Percentiles rank a stretch among this genome's conserved stretches.
These are phyloP conservation scores for Cydia strobilella DNA, from an alignment of 1,140 invertebrate genomes.

Conservation along the genomic window DNA sequence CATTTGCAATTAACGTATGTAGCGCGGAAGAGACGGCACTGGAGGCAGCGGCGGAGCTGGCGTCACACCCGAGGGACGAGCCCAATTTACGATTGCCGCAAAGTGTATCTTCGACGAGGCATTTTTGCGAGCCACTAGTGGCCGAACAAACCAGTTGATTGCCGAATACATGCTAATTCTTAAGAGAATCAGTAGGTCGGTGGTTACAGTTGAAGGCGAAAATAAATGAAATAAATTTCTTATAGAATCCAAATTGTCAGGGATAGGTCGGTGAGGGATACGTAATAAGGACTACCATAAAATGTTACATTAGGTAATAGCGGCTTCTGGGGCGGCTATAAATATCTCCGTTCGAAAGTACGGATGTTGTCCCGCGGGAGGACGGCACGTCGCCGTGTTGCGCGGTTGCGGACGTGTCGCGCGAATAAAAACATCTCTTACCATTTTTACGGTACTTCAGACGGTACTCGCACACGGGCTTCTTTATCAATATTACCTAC, in stretches of 20 bases:
- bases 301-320: constrained; percentile 78
- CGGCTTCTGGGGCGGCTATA: constrained; percentile 77
- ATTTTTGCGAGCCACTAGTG: constrained; percentile 62
- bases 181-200: neutral
- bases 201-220: neutral
- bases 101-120: constrained; percentile 73
- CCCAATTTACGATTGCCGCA: constrained; percentile 78
- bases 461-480: constrained; percentile 42
- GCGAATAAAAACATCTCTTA: constrained; percentile 75
- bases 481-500: constrained; percentile 73
- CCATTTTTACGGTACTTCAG: constrained; percentile 47
- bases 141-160: constrained; percentile 37
- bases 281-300: constrained; percentile 79
- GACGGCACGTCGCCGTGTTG: constrained; percentile 65
- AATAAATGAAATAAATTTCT: neutral
- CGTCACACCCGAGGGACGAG: constrained; percentile 58
- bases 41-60: constrained; percentile 50
- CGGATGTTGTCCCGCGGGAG: constrained; percentile 74
- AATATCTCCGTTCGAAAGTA: constrained; percentile 78
- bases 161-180: neutral
- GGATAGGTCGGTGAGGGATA: constrained; percentile 56
- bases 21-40: constrained; percentile 65
- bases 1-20: constrained; percentile 74
- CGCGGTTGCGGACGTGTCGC: constrained; percentile 71
- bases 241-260: neutral